These are phyloP conservation scores for Drosophila aff. DNA, from an alignment of 1,140 invertebrate genomes.

Conservation along the genomic window DNA sequence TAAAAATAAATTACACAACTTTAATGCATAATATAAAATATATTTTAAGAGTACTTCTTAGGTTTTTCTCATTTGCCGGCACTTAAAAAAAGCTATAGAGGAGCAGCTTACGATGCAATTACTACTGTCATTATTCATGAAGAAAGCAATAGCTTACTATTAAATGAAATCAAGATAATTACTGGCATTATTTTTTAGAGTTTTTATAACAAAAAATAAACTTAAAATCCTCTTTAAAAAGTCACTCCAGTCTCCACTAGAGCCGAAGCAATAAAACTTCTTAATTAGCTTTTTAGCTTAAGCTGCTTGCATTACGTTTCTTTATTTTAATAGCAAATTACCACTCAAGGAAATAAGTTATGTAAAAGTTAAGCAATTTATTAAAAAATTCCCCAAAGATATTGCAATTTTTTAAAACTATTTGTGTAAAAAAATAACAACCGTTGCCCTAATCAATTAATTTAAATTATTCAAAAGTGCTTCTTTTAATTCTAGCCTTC, in stretches of 20 bases:
- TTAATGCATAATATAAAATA: not conserved
- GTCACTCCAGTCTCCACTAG: not conserved
- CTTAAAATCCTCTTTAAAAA: not conserved
- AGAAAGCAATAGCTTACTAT: not conserved
- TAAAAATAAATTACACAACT: not conserved
- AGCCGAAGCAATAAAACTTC: not conserved
- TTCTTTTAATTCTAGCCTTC: not conserved
- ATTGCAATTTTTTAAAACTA: not conserved
- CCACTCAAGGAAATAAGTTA: not conserved
- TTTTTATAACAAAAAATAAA: not conserved
- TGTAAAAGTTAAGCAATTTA: not conserved
- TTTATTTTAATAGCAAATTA: not conserved
- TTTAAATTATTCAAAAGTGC: not conserved
- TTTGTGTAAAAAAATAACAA: too few relatives aligned
- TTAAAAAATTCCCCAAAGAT: not conserved
- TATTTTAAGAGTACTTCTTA: not conserved
- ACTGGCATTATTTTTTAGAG: not conserved
- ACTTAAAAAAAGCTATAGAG: not conserved
- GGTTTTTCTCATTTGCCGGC: not conserved
- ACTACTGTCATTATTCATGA: fast-evolving
- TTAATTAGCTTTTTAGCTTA: not conserved
- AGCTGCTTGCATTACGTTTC: not conserved
- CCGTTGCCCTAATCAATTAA: not conserved
- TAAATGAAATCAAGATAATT: not conserved
- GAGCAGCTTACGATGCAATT: not conserved